Evolutionary conservation across 1,140 invertebrate species (phyloP), one percentile per base, ranked within the genome.

Genomic region (Ips nitidus): DNA sequence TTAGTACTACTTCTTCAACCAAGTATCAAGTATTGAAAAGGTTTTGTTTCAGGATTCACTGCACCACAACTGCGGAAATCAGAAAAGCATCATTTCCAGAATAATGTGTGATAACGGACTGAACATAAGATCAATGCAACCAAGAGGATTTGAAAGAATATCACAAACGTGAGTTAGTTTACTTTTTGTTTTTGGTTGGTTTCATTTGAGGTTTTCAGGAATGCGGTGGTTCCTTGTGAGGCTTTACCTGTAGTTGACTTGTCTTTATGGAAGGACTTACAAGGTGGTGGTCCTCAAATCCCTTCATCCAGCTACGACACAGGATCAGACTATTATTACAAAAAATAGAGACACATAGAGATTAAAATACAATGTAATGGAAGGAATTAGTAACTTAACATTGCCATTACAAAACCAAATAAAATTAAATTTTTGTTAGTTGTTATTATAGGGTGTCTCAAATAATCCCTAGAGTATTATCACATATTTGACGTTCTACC

Each of bases 21-120:
- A 37, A 8, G 36, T 42, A 39, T 38, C 6, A 60, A 43, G 37
- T 1, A 55, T 1, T 55, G 1, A 55, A 55, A 2, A 36, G 37
- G n/a, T 55, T 57, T 55, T 38, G 37, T 52, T 55, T 55, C 36
- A 68, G 66, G 69, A 7, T 73, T 73, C 40, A 69, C 74, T 71
- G 38, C 62, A 71, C 74, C 53, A 36, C 76, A 80, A 75, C 60
- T 79, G 4, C 83, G 84, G 91, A 97, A 82, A 90, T 98, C 69
- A 84, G 94, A 7, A 95, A 95, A 78, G 82, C 87, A 0, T 91
- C 55, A 86, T 98, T 68, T 89, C 94, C 0, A 85, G 92, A 65
- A 80, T 98, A 3, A 80, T 98, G 38, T 98, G 97, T 77, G 91
- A 96, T 75, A 97, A 97, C 76, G 88, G 88, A 2, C 90, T 94